Percentiles rank a stretch among this genome's conserved stretches.
Conservation (phyloP, 1,140 invertebrate genomes). For the Drosophila fuyamai region DNA sequence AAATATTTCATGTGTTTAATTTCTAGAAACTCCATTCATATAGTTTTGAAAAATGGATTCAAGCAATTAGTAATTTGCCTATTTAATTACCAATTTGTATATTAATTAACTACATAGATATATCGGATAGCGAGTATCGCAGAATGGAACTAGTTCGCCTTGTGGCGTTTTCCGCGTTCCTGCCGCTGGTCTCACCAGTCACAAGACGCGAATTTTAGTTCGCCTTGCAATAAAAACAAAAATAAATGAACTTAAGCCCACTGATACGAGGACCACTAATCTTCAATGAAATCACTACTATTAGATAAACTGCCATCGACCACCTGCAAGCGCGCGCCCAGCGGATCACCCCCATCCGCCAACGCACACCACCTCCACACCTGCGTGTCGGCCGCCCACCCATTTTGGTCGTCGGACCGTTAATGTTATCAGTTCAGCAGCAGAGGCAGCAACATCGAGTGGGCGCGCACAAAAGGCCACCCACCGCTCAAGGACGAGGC, state of each 20-base stretch:
- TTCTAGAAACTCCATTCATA: too few relatives aligned
- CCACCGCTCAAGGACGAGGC: conserved; percentile 58
- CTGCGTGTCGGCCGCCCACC: conserved; percentile 45
- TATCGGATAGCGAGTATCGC: neutral
- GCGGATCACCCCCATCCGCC: conserved; percentile 8
- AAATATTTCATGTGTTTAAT: too few relatives aligned
- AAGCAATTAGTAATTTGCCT: too few relatives aligned
- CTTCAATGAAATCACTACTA: conserved; percentile 49
- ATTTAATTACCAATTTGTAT: too few relatives aligned
- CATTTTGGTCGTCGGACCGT: conserved; percentile 25
- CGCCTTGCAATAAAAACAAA: conserved; percentile 31
- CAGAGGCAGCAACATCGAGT: conserved; percentile 26
- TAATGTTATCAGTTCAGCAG: conserved; percentile 66
- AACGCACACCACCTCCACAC: conserved; percentile 16
- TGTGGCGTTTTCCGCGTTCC: neutral
- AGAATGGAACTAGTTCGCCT: neutral
- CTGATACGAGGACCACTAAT: conserved; percentile 47
- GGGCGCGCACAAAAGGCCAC: conserved; percentile 55
- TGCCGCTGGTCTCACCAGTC: conserved; percentile 23
- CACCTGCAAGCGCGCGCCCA: conserved; percentile 25
- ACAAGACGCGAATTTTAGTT: conserved; percentile 49
- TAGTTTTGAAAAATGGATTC: too few relatives aligned
- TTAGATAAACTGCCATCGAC: conserved; percentile 17
- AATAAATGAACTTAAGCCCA: conserved; percentile 32
- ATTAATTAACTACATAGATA: neutral